phyloP scores from a whole-genome alignment of 1,140 invertebrate genomes.

The Helicoverpa zea region DNA sequence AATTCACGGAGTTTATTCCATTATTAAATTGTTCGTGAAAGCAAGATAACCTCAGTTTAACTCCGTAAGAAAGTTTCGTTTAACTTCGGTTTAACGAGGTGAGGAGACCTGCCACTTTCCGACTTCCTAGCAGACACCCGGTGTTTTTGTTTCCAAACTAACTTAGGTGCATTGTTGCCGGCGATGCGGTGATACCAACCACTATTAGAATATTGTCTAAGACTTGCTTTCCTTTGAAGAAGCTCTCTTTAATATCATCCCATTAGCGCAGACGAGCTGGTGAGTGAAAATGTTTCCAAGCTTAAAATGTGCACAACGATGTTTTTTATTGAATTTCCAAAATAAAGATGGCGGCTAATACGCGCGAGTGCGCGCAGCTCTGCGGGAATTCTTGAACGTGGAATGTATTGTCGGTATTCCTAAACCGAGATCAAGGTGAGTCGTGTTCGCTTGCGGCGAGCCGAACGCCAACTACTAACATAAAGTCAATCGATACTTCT shows the following conservation, averaged over 20 bases:
- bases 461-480: slow-evolving; percentile 3
- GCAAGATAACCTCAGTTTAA: slow-evolving; percentile 71
- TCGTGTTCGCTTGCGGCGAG: slow-evolving; percentile 6
- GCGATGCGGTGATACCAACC: neutral
- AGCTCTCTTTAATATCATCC: slow-evolving; percentile 15
- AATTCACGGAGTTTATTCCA: slow-evolving; percentile 74
- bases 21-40: slow-evolving; percentile 81
- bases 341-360: neutral
- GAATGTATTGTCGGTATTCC: slow-evolving; percentile 15
- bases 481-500: slow-evolving; percentile 21
- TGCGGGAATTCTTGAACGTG: neutral
- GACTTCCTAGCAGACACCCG: slow-evolving; percentile 47
- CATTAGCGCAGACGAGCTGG: neutral
- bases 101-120: slow-evolving; percentile 54
- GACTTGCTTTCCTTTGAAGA: neutral
- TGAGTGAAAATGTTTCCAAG: slow-evolving; percentile 4
- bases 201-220: slow-evolving; percentile 24
- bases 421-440: slow-evolving; percentile 12
- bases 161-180: slow-evolving; percentile 35
- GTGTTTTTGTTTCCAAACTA: slow-evolving; percentile 49
- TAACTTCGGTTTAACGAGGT: slow-evolving; percentile 64
- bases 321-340: slow-evolving; percentile 28
- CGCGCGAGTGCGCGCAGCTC: slow-evolving; percentile 1
- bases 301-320: slow-evolving; percentile 6
- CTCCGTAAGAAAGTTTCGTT: slow-evolving; percentile 58